phyloP scores from a whole-genome alignment of 2,113 vertebrate species.

The Steatornis caripensis region DNA sequence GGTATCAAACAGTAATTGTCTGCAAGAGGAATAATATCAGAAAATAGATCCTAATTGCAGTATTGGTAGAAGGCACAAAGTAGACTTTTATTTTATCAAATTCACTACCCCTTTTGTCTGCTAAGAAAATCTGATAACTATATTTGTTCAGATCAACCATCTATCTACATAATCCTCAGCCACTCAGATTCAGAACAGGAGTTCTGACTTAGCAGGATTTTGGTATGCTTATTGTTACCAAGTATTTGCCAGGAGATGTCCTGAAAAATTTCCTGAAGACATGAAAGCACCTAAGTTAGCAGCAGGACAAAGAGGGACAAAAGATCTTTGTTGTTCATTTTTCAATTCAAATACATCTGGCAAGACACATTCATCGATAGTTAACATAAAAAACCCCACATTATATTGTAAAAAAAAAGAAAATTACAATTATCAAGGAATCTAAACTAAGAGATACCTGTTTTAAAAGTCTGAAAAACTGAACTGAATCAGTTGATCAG shows the following conservation, averaged over 20 bases:
- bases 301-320: background rate
- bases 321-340: background rate
- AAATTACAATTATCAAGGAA: background rate
- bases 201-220: background rate
- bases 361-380: background rate
- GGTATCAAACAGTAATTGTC: background rate
- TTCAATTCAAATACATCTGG: background rate
- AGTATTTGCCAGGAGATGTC: background rate
- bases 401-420: too few relatives aligned
- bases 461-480: background rate
- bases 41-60: background rate
- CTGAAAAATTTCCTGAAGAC: background rate
- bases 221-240: rapidly evolving
- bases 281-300: background rate
- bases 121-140: background rate
- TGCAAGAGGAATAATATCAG: background rate
- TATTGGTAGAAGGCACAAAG: background rate
- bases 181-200: background rate
- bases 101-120: background rate
- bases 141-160: background rate
- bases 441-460: background rate
- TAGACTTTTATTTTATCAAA: background rate
- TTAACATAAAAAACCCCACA: too few relatives aligned
- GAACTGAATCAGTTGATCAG: background rate
- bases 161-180: too few relatives aligned